Percentiles rank a stretch among this genome's conserved stretches.
phyloP scores from a whole-genome alignment of 2,797 vertebrate genomes.

The Otolemur crassicaudatus region DNA sequence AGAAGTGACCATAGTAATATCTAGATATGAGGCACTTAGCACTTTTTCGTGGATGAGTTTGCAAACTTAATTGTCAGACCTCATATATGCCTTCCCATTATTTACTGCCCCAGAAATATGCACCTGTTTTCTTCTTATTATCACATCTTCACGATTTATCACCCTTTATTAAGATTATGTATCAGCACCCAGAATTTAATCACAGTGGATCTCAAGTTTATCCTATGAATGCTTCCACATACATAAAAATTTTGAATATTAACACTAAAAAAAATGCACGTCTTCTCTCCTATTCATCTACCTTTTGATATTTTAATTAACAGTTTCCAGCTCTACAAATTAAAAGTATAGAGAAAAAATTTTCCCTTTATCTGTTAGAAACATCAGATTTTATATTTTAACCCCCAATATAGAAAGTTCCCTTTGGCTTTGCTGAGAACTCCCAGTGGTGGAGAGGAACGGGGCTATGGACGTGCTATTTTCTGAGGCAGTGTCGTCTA shows the following conservation, averaged over 20 bases:
- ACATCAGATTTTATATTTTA: neutral
- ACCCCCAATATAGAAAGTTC: neutral
- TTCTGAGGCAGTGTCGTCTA: neutral
- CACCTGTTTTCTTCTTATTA: neutral
- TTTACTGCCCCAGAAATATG: neutral
- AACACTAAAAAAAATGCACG: neutral
- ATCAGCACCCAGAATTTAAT: neutral
- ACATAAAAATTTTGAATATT: slow-evolving; percentile 27
- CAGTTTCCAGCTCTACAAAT: neutral
- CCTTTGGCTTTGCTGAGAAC: neutral
- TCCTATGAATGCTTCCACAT: neutral
- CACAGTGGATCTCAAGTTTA: neutral
- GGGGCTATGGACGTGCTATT: neutral
- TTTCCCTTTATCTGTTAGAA: neutral
- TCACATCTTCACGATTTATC: neutral
- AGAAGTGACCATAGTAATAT: too few species aligned
- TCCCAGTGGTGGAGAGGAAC: neutral
- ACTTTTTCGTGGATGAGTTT: too few species aligned
- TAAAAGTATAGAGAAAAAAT: neutral
- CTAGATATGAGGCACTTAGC: too few species aligned
- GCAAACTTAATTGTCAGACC: too few species aligned
- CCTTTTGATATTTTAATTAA: neutral
- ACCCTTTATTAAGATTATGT: neutral
- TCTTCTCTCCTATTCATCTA: neutral
- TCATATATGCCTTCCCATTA: neutral